Evolutionary conservation across 2,888 invertebrate species (phyloP), one percentile per base, ranked within the genome.

Genomic region (Aphodius granarius): DNA sequence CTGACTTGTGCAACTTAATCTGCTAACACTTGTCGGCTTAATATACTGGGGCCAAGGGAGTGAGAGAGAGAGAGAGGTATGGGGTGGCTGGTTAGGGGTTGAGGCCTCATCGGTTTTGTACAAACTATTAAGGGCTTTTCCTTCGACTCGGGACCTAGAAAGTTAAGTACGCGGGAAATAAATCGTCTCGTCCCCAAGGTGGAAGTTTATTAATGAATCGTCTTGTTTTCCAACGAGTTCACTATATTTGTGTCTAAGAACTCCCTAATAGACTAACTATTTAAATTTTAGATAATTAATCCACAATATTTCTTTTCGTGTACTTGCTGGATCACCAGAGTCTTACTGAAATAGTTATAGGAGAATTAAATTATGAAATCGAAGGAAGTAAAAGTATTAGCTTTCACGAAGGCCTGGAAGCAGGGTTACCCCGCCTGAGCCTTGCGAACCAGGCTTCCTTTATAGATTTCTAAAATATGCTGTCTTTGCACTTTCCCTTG

Each of bases 401-500:
- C 6, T 43, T 43, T 43, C 43, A 13, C 9, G 43, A 43, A 43
- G 13, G 43, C 6, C 9, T 6, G 9, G 13, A 43, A 43, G 9
- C 9, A 43, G 43, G 43, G 43, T 43, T n/a, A n/a, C n/a, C n/a
- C n/a, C n/a, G n/a, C n/a, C n/a, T n/a, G n/a, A n/a, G n/a, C n/a
- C n/a, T n/a, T n/a, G n/a, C n/a, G n/a, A 43, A 13, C 43, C 43
- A 43, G 43, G 9, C 43, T 13, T 6, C 81, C 81, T 82, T 82
- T 82, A 82, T 82, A 79, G 82, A 82, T 82, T 82, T 82, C 78
- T 80, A 81, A 82, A 82, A 82, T 82, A 82, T 82, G 82, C 82
- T 81, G 80, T 62, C 78, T 75, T 76, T 22, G 82, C 82, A 81
- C 79, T 82, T 82, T 82, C 80, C 78, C 80, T 76, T 72, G 68